A percentile compares a stretch with the other conserved stretches of the same genome.
These are phyloP conservation scores for Acropternis orthonyx DNA, from an alignment of 2,797 vertebrate genomes.

Conservation along the genomic window DNA sequence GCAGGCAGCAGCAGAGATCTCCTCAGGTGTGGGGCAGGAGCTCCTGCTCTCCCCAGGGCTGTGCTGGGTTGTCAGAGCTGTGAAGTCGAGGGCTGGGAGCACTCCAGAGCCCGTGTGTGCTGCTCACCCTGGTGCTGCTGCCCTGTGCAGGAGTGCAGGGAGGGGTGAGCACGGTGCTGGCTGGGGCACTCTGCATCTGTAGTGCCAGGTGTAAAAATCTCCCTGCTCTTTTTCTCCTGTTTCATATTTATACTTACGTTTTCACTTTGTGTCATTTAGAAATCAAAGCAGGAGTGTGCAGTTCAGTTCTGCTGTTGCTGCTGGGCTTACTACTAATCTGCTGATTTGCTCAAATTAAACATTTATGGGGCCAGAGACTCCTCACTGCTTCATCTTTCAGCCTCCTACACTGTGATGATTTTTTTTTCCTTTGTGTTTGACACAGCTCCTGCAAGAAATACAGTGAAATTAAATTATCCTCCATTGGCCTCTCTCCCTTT, in stretches of 20 bases:
- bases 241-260: neutral
- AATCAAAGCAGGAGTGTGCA: neutral
- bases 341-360: constrained; percentile 28
- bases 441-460: neutral
- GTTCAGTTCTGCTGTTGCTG: neutral
- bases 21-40: neutral
- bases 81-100: neutral
- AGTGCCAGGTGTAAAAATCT: neutral
- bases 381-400: neutral
- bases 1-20: neutral
- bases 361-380: neutral
- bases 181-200: neutral
- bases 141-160: neutral
- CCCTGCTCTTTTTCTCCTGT: neutral
- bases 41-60: neutral
- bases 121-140: neutral
- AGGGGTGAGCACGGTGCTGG: neutral
- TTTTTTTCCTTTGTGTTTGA: neutral
- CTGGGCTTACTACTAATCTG: neutral
- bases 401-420: neutral
- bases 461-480: neutral
- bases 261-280: neutral
- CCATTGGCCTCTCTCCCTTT: neutral
- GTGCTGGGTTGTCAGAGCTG: neutral
- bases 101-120: neutral